Percentiles rank a stretch among this genome's conserved stretches.
phyloP scores from a whole-genome alignment of 2,797 vertebrate species.

The Anguilla obscura region DNA sequence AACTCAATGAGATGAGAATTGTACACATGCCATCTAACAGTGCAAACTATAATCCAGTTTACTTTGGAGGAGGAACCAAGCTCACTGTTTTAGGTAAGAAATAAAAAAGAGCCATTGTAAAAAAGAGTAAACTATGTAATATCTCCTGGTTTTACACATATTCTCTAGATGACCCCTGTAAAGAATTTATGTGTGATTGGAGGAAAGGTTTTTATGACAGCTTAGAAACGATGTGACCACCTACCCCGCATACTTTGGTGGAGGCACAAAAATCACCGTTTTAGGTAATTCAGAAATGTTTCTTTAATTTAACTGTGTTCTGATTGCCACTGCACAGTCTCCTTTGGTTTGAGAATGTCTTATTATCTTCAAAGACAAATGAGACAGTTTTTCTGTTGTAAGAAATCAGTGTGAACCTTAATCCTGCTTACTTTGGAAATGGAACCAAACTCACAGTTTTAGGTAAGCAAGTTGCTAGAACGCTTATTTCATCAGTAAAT shows the following conservation, averaged over 20 bases:
- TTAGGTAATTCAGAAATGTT: conserved; percentile 20
- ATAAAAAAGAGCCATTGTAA: background rate
- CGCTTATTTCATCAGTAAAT: background rate
- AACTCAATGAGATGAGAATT: background rate
- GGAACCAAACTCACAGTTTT: conserved; percentile 30
- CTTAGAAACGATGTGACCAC: conserved; percentile 34
- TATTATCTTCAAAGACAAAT: background rate
- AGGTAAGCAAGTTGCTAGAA: conserved; percentile 24
- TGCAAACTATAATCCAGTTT: conserved; percentile 17
- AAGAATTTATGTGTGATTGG: background rate
- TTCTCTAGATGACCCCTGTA: background rate
- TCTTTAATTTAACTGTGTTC: background rate
- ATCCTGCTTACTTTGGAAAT: conserved; percentile 17
- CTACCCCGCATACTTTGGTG: conserved; percentile 34
- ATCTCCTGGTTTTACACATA: background rate
- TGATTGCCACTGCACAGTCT: background rate
- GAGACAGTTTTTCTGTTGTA: conserved; percentile 6
- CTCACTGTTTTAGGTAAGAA: conserved; percentile 35
- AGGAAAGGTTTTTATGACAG: conserved; percentile 21
- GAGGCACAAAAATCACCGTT: conserved; percentile 30
- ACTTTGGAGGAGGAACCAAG: conserved; percentile 35
- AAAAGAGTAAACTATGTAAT: background rate
- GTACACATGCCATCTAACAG: background rate
- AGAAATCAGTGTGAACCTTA: conserved; percentile 16
- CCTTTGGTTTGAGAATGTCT: background rate